A percentile compares a stretch with the other conserved stretches of the same genome.
These are phyloP conservation scores for Chelonoidis abingdonii DNA, from an alignment of 2,113 vertebrate genomes.

Conservation along the genomic window DNA sequence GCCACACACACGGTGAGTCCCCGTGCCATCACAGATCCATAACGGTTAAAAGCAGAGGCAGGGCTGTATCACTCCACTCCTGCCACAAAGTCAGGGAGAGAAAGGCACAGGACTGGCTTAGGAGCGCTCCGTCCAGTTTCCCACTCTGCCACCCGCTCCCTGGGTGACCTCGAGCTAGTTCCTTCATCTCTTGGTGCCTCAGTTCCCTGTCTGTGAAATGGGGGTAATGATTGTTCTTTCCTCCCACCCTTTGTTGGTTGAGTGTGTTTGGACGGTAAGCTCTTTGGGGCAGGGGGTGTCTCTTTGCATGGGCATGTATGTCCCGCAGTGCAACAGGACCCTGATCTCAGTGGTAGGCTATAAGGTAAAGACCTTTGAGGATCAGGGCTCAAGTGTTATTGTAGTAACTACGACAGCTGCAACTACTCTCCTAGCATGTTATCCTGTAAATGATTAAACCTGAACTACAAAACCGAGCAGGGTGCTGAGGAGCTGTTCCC, in stretches of 20 bases:
- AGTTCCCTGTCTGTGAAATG: background rate
- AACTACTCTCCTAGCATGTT: background rate
- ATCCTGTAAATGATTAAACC: slow-evolving; percentile 44
- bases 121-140: background rate
- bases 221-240: background rate
- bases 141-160: rapidly evolving
- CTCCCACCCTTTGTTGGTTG: background rate
- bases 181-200: background rate
- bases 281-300: background rate
- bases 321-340: rapidly evolving
- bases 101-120: background rate
- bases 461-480: slow-evolving; percentile 15
- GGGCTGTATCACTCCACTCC: background rate
- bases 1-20: background rate
- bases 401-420: background rate
- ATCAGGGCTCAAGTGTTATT: rapidly evolving
- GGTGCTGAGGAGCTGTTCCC: slow-evolving; percentile 22
- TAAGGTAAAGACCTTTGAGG: background rate
- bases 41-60: background rate
- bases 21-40: background rate
- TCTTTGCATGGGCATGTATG: rapidly evolving
- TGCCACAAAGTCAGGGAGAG: background rate
- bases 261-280: background rate
- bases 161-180: background rate
- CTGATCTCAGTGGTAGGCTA: background rate